phyloP scores from a whole-genome alignment of 2,888 invertebrate genomes.

The Clistopyga incitator region DNA sequence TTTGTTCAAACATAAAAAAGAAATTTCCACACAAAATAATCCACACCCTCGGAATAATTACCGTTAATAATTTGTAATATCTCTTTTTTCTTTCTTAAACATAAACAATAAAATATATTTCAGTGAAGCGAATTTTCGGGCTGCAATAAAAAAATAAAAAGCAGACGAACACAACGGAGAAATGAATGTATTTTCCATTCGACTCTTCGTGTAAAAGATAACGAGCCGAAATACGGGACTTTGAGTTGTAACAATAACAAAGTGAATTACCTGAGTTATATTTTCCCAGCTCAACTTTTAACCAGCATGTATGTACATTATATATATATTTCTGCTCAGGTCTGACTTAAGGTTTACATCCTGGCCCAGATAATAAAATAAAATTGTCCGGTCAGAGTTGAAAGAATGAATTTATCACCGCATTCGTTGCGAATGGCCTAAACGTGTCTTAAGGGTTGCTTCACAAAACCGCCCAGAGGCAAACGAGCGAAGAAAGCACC shows the following conservation, averaged over 20 bases:
- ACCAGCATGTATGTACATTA: neutral
- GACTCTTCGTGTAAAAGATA: constrained; percentile 1
- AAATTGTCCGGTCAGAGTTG: neutral
- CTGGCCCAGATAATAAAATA: constrained; percentile 5
- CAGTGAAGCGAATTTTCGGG: neutral
- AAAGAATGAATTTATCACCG: neutral
- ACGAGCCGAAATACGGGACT: neutral
- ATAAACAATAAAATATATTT: neutral
- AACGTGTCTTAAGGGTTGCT: constrained; percentile 21
- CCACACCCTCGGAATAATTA: neutral
- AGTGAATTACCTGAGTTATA: neutral
- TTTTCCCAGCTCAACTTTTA: neutral
- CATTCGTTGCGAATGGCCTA: neutral
- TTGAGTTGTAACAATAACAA: neutral
- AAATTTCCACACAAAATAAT: no score
- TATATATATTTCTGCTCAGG: neutral
- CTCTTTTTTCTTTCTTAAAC: neutral
- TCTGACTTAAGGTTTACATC: neutral
- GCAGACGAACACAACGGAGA: neutral
- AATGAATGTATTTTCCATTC: neutral
- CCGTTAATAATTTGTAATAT: neutral
- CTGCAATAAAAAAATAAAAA: neutral
- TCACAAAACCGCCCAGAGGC: neutral
- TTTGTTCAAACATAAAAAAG: neutral
- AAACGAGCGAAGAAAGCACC: constrained; percentile 6